These are phyloP conservation scores for Panzeria rudis DNA, from an alignment of 2,888 invertebrate species.

Conservation along the genomic window DNA sequence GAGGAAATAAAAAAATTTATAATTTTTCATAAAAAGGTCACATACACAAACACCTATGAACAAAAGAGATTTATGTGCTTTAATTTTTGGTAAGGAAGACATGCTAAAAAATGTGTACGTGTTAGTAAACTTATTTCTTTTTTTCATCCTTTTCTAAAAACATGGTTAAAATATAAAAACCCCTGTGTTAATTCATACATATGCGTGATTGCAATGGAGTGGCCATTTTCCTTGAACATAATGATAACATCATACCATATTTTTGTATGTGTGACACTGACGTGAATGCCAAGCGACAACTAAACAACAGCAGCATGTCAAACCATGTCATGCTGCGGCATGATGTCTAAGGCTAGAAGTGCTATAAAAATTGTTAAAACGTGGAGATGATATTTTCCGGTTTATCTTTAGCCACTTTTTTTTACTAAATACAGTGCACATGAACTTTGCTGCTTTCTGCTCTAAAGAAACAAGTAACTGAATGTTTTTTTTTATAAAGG, in stretches of 20 bases:
- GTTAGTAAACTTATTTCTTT: background rate
- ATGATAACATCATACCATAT: constrained; percentile 53
- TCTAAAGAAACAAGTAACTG: background rate
- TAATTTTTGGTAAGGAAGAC: background rate
- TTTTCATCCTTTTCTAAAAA: background rate
- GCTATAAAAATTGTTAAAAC: constrained; percentile 8
- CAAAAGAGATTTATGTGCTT: constrained; percentile 1
- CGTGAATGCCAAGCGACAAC: constrained; percentile 53
- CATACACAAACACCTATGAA: background rate
- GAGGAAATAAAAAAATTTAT: background rate
- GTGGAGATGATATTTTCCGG: background rate
- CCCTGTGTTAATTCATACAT: background rate
- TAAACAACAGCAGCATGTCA: constrained; percentile 42
- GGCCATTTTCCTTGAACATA: constrained; percentile 43
- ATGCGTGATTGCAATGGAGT: constrained; percentile 20
- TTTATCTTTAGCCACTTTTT: background rate
- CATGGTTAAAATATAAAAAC: background rate
- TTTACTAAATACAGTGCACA: constrained; percentile 1
- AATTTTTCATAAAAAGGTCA: background rate
- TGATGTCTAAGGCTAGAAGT: constrained; percentile 3
- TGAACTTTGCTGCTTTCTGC: background rate
- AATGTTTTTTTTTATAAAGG: background rate
- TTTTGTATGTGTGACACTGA: constrained; percentile 52
- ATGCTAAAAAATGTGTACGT: background rate
- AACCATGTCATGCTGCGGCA: constrained; percentile 9